Evolutionary conservation across 2,113 vertebrate species (phyloP), one percentile per base, ranked within the genome.

Genomic region (Coracopsis vasa): DNA sequence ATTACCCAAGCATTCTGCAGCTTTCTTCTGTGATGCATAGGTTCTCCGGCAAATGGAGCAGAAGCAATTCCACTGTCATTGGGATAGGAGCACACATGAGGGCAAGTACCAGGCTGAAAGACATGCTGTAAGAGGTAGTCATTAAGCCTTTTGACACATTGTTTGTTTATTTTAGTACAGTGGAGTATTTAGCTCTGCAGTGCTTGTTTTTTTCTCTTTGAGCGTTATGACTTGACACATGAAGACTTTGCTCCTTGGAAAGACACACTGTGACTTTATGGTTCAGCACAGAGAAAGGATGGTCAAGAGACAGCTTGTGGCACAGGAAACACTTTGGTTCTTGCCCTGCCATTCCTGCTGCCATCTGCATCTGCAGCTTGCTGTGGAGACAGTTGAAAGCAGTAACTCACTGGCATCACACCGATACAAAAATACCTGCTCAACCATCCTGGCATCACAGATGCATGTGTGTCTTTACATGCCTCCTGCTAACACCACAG

Each of bases 31-130:
- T 70, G n/a, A 15, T 29, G 53, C 0, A 0, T 9, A 86, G 20
- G 42, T 71, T 83, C 29, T 45, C 39, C 50, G 83, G 28, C 39
- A 70, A 85, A 51, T 0, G 7, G 18, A 14, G 14, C 44, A 91
- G 65, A 85, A 79, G 33, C 8, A 61, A 16, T 42, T 86, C 62
- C 47, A 23, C 28, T 70, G 45, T 48, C 39, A 37, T 0, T 33
- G 44, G 41, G 14, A 9, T 28, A 66, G 41, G 28, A 88, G 8
- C 39, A 79, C 58, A 51, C 18, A 25, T 0, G 0, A 18, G 41
- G n/a, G 41, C 44, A 65, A 69, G 19, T 47, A 28, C 21, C 21
- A 42, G 9, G 13, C 12, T 39, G 58, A 79, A 66, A 85, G 27
- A 48, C 27, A 15, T 11, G 2, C 7, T 4, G 1, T 42, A 50